A percentile compares a stretch with the other conserved stretches of the same genome.
phyloP scores from a whole-genome alignment of 2,797 vertebrate genomes.

The Arremon brunneinucha region DNA sequence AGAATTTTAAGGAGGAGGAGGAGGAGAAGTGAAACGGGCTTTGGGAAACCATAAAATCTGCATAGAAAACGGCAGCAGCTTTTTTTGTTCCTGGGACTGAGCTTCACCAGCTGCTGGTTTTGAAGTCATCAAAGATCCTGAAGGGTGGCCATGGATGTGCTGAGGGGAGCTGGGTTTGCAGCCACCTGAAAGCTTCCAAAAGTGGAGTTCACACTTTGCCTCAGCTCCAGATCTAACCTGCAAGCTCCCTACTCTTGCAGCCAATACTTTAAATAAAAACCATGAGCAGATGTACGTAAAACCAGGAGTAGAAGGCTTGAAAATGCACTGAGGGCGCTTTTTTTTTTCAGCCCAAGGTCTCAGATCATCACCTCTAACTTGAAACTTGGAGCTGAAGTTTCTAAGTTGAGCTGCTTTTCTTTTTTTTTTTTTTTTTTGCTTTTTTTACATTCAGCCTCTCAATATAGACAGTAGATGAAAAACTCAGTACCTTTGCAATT shows the following conservation, averaged over 20 bases:
- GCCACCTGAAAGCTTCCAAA: background rate
- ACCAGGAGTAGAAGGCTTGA: background rate
- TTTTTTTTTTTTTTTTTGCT: too few species aligned
- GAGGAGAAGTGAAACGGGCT: conserved; percentile 5
- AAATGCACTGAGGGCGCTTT: background rate
- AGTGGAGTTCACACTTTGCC: background rate
- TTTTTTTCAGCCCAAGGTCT: background rate
- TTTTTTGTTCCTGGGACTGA: background rate
- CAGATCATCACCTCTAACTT: background rate
- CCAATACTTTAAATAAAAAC: background rate
- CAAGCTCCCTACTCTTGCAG: background rate
- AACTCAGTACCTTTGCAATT: background rate
- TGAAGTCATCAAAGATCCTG: background rate
- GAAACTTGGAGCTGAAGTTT: background rate
- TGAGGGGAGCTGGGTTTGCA: background rate
- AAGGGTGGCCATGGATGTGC: background rate
- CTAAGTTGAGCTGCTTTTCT: background rate
- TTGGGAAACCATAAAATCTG: background rate
- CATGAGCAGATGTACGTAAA: background rate
- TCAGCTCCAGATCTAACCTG: background rate
- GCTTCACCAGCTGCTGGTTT: background rate
- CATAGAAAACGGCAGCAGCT: background rate
- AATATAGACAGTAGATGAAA: background rate
- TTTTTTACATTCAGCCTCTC: background rate
- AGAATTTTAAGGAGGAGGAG: background rate